Conservation (phyloP, 2,888 invertebrate genomes). For the Volucella bombylans region DNA sequence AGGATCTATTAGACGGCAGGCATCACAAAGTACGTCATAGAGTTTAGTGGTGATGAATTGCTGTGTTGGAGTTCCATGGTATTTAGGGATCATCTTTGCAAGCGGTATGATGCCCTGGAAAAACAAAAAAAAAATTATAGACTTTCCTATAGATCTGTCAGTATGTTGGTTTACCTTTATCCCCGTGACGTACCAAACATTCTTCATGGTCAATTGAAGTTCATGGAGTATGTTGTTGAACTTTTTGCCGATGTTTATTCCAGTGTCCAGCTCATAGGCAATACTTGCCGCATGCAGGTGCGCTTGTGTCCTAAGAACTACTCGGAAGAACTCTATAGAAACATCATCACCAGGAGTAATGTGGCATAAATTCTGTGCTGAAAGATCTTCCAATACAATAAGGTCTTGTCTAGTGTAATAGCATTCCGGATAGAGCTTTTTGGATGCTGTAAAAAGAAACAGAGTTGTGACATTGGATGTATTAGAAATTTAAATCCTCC, state of each 20-base stretch:
- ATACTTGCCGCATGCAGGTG: constrained; percentile 78
- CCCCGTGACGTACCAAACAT: constrained; percentile 78
- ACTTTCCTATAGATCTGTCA: background rate
- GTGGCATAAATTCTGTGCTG: constrained; percentile 73
- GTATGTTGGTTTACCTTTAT: constrained; percentile 75
- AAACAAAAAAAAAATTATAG: background rate
- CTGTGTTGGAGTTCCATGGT: constrained; percentile 75
- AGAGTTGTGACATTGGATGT: background rate
- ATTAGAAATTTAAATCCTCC: too few relatives aligned
- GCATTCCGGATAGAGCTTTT: constrained; percentile 76
- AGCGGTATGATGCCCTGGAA: constrained; percentile 77
- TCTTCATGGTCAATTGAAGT: constrained; percentile 74
- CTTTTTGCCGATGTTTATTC: constrained; percentile 75
- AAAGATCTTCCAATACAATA: constrained; percentile 78
- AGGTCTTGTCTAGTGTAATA: constrained; percentile 77
- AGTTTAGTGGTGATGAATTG: constrained; percentile 77
- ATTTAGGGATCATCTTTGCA: constrained; percentile 77
- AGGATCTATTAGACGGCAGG: constrained; percentile 76
- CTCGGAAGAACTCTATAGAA: constrained; percentile 74
- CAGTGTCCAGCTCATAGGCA: constrained; percentile 77
- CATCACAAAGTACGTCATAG: constrained; percentile 74
- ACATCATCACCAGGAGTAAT: constrained; percentile 71
- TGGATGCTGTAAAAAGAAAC: constrained; percentile 23
- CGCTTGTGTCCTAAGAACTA: constrained; percentile 76
- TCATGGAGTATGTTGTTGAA: constrained; percentile 75